These are phyloP conservation scores for Microplitis manilae DNA, from an alignment of 2,888 invertebrate genomes.

Conservation along the genomic window DNA sequence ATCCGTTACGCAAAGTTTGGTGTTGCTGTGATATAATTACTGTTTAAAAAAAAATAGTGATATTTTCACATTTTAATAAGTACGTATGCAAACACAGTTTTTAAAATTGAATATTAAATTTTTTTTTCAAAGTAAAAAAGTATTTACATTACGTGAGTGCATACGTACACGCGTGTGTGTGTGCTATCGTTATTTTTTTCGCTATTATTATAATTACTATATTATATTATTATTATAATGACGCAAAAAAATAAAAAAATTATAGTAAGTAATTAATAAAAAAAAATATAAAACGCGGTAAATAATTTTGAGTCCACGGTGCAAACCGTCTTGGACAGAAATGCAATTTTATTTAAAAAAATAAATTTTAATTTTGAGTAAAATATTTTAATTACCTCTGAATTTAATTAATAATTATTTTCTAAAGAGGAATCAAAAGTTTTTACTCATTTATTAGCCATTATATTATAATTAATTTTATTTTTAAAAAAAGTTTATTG, in stretches of 20 bases:
- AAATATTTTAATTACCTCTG: conserved; percentile 24
- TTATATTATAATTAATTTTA: not conserved
- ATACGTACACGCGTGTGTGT: conserved; percentile 44
- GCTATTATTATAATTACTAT: conserved; percentile 49
- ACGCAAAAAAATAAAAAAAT: conserved; percentile 37
- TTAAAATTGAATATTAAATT: no score
- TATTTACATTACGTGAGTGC: conserved; percentile 47
- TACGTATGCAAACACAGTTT: not conserved
- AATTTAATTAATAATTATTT: not conserved
- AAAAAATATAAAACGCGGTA: not conserved
- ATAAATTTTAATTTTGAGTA: no score
- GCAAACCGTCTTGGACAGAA: no score
- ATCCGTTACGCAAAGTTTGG: conserved; percentile 65
- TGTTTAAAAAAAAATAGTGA: conserved; percentile 7
- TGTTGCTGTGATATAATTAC: conserved; percentile 62
- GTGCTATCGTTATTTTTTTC: conserved; percentile 56
- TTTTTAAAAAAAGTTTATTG: not conserved
- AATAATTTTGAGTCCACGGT: no score
- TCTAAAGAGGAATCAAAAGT: no score
- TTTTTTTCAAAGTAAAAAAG: not conserved
- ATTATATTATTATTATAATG: conserved; percentile 41
- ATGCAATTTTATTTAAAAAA: no score
- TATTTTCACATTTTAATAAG: not conserved
- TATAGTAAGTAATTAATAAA: conserved; percentile 45
- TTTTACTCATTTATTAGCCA: not conserved